These are phyloP conservation scores for Ochropleura leucogaster DNA, from an alignment of 2,888 invertebrate species.

Conservation along the genomic window DNA sequence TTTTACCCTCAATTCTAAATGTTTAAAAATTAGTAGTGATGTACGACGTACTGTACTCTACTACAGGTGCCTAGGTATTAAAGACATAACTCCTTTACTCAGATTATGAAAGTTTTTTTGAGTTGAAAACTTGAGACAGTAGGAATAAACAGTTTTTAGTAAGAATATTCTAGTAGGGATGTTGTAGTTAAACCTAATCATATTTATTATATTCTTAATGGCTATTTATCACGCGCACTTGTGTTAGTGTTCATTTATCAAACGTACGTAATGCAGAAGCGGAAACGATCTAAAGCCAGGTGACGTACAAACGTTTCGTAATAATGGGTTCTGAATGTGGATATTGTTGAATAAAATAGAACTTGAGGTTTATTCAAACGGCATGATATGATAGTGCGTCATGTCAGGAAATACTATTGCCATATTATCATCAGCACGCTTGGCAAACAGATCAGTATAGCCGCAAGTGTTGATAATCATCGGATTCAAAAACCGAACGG, in stretches of 20 bases:
- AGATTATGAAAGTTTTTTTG: background rate
- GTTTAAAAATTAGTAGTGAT: slow-evolving; percentile 2
- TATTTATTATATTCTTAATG: slow-evolving; percentile 19
- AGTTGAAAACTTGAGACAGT: background rate
- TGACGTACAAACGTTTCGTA: slow-evolving; percentile 37
- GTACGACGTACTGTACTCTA: background rate
- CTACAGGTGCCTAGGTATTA: background rate
- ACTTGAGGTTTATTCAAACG: slow-evolving; percentile 23
- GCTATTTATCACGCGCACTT: slow-evolving; percentile 2
- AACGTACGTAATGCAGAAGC: slow-evolving; percentile 30
- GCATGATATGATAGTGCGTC: slow-evolving; percentile 13
- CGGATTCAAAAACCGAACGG: background rate
- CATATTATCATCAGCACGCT: slow-evolving; percentile 10
- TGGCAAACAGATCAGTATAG: slow-evolving; percentile 19
- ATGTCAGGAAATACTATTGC: slow-evolving; percentile 14
- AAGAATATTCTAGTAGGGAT: background rate
- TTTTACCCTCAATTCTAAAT: slow-evolving; percentile 1
- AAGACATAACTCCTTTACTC: background rate
- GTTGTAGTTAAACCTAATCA: background rate
- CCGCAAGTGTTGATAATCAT: slow-evolving; percentile 16
- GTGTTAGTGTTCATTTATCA: slow-evolving; percentile 26
- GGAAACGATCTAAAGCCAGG: slow-evolving; percentile 43
- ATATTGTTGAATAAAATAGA: slow-evolving; percentile 36
- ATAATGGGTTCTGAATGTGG: slow-evolving; percentile 32
- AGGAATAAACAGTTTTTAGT: background rate